Evolutionary conservation across 2,113 vertebrate genomes (phyloP), one percentile per base, ranked within the genome.

Genomic region (Elgaria multicarinata): DNA sequence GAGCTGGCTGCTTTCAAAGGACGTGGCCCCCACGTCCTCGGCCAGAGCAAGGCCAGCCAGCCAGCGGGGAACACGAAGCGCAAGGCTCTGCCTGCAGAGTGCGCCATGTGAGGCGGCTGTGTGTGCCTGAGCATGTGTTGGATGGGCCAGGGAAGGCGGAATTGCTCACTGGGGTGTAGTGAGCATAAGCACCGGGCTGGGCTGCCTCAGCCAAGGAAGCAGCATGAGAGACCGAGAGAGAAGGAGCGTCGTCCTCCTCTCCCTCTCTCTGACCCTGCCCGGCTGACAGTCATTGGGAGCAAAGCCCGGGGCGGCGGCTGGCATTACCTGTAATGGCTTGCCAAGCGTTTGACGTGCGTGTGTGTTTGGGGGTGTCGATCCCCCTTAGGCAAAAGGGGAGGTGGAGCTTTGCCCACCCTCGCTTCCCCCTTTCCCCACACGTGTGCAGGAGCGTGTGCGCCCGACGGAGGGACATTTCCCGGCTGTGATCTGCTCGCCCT

Each of bases 101-200:
- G 2, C 89, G 94, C 86, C 46, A 16, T 86, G 91, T 14, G 74
- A 77, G 33, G 87, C 86, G 33, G 87, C 86, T 76, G 86, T 46
- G 74, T 39, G 50, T 16, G 72, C 39, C 36, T 94, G 92, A 91
- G 92, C 14, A 0, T 13, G 90, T 87, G 86, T 86, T 77, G 7
- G 53, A 16, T n/a, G 88, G 76, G 44, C 67, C 79, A 18, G 91
- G 90, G 90, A 85, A 85, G 92, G 88, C 93, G 80, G 92, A 74
- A 75, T 90, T 82, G 90, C 95, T 94, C 92, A 77, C 91, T 67
- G 87, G 67, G n/a, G 89, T 88, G 90, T 88, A 86, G 92, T 80
- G 80, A 83, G 87, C 36, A 67, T 33, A 28, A 66, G 93, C 92
- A 0, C 0, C 24, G 44, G 14, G 50, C 46, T 71, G 2, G 14